Evolutionary conservation across 2,888 invertebrate genomes (phyloP).

Genomic region (Aleiodes alternator): DNA sequence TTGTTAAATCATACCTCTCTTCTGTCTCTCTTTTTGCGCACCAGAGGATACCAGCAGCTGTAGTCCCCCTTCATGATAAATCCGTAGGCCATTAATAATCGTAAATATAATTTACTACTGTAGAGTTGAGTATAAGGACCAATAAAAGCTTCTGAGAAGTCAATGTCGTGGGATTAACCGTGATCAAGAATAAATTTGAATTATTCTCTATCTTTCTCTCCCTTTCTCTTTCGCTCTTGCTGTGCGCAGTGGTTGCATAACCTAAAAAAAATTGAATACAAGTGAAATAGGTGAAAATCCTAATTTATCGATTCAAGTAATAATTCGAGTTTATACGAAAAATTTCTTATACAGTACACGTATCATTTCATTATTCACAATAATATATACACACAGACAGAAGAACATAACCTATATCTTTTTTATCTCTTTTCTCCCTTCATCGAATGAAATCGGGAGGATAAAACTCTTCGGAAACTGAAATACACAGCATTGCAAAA

Average conservation of each 20-base stretch:
- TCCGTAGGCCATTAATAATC: slow-evolving; percentile 72
- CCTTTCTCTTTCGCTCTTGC: slow-evolving; percentile 22
- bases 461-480: slow-evolving; percentile 48
- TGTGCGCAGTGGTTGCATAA: slow-evolving; percentile 7
- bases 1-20: slow-evolving; percentile 14
- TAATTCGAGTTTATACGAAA: no score
- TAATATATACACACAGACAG: no score
- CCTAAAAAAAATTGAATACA: no score
- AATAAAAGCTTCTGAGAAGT: slow-evolving; percentile 70
- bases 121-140: slow-evolving; percentile 59
- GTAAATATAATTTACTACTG: slow-evolving; percentile 70
- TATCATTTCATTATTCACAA: no score
- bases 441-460: slow-evolving; percentile 34
- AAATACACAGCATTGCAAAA: slow-evolving; percentile 42
- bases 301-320: no score
- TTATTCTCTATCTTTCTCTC: slow-evolving; percentile 57
- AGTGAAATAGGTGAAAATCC: no score
- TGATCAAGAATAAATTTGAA: slow-evolving; percentile 73
- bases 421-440: slow-evolving; percentile 13
- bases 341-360: no score
- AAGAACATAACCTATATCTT: neutral
- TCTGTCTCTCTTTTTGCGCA: neutral
- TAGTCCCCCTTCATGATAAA: slow-evolving; percentile 62
- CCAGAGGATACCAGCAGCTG: slow-evolving; percentile 25
- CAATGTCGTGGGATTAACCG: slow-evolving; percentile 69